phyloP scores from a whole-genome alignment of 92 coral and sea anemone genomes.

The Plumapathes pennacea region DNA sequence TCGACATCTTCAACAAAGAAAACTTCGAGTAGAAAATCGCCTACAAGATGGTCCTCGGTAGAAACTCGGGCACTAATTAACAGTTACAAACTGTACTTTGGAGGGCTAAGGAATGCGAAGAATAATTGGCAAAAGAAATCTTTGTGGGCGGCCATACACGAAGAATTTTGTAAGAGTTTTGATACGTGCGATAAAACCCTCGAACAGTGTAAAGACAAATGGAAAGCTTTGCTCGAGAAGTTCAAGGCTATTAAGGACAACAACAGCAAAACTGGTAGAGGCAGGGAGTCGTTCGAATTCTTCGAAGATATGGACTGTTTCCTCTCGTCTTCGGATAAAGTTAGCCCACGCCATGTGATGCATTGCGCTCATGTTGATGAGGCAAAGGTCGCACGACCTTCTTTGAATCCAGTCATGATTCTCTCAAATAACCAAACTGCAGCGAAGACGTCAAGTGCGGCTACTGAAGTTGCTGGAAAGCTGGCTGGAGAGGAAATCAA shows the following conservation, averaged over 20 bases:
- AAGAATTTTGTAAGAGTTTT: constrained; percentile 21
- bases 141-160: constrained; percentile 18
- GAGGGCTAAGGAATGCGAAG: constrained; percentile 15
- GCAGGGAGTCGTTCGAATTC: constrained; percentile 31
- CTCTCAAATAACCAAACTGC: too few relatives aligned
- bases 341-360: constrained; percentile 22
- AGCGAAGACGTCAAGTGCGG: too few relatives aligned
- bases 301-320: constrained; percentile 38
- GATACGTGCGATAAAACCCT: constrained; percentile 16
- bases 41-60: constrained; percentile 17
- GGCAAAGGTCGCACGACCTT: too few relatives aligned
- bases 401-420: too few relatives aligned
- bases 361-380: too few relatives aligned
- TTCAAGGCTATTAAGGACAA: constrained; percentile 45
- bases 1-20: too few relatives aligned
- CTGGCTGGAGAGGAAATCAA: too few relatives aligned
- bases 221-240: constrained; percentile 34
- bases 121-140: constrained; percentile 35
- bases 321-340: constrained; percentile 23
- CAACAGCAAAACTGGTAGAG: constrained; percentile 48
- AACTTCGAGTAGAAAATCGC: background rate
- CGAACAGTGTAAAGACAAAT: constrained; percentile 44
- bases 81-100: constrained; percentile 20
- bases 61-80: constrained; percentile 32
- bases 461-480: too few relatives aligned